Base-by-base conservation (phyloP, 2,888 invertebrate species). In the Stictocephala bisonia region DNA sequence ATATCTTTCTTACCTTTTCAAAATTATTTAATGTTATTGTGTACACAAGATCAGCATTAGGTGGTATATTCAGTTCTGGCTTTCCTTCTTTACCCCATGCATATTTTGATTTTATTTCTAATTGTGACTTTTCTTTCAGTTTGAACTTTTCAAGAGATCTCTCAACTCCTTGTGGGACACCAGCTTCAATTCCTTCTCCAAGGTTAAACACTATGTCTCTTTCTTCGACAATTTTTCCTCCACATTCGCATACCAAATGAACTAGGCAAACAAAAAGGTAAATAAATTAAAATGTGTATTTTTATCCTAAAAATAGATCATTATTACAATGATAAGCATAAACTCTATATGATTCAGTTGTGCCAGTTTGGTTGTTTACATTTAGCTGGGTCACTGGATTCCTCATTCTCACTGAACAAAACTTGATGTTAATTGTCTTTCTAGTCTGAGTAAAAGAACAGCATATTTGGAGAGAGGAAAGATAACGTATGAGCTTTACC, bases 91-190 rank as follows among this genome's bases (percentile, higher is more conserved):
- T 81, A 69, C 94, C 94, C 86, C 93, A 97, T 0, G 93, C 96
- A 84, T 93, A 92, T 82, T 91, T 89, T 0, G 95, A 87, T 79
- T 90, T 88, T 67, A 97, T 87, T 75, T 88, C 88, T 2, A 96
- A 82, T 76, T 87, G 86, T 0, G 95, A 93, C 73, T 88, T 91
- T 84, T 98, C 97, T 0, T 90, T 91, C 79, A 89, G 89, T 79
- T 88, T 89, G 85, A 99, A 95, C 82, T 91, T 92, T 78, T 91
- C 89, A 2, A 97, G 81, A 0, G 94, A 95, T 75, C 87, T 86
- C 83, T 97, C 96, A 11, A 97, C 83, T 9, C 97, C 98, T 68
- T 90, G 89, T 35, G 94, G 88, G 27, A 99, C 84, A 74, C 90
- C 90, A 64, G 85, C 84, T 75, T 93, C 93, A 70, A 85, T 87